Conservation (phyloP, 2,888 invertebrate species). For the Drosophila cracens region DNA sequence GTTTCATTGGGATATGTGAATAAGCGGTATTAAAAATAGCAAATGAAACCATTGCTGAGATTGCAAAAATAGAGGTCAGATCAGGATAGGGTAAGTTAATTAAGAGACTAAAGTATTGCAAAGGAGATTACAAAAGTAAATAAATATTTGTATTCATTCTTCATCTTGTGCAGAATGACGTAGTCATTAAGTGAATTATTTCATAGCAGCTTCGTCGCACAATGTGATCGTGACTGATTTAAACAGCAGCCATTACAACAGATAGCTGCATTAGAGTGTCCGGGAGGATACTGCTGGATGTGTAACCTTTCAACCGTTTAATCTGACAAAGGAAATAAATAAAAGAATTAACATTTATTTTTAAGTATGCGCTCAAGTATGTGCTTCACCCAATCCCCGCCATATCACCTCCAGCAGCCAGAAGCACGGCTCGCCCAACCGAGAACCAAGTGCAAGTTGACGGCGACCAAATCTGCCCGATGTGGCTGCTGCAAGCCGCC, state of each 20-base stretch:
- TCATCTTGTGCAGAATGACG: constrained; percentile 21
- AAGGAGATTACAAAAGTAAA: not conserved
- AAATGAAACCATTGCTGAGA: not conserved
- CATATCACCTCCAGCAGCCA: constrained; percentile 11
- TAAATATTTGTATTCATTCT: constrained; percentile 6
- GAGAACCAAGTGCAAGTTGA: constrained; percentile 44
- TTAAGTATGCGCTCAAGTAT: constrained; percentile 75
- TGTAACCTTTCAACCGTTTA: constrained; percentile 79
- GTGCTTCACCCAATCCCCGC: constrained; percentile 31
- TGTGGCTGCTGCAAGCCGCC: constrained; percentile 35
- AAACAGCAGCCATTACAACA: constrained; percentile 46
- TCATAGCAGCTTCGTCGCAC: constrained; percentile 36
- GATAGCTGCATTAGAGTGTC: not conserved
- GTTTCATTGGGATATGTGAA: constrained; percentile 42
- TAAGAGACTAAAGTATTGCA: not conserved
- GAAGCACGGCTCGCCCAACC: constrained; percentile 17
- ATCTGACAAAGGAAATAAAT: constrained; percentile 81
- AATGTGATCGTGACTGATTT: constrained; percentile 58
- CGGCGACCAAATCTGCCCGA: constrained; percentile 50
- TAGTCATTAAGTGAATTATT: constrained; percentile 51
- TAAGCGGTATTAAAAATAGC: not conserved
- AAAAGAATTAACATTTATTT: constrained; percentile 81
- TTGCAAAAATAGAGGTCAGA: not conserved
- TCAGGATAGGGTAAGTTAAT: not conserved
- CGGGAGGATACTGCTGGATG: constrained; percentile 27